Conservation (phyloP, 1,140 invertebrate species). For the Oscheius sp. region DNA sequence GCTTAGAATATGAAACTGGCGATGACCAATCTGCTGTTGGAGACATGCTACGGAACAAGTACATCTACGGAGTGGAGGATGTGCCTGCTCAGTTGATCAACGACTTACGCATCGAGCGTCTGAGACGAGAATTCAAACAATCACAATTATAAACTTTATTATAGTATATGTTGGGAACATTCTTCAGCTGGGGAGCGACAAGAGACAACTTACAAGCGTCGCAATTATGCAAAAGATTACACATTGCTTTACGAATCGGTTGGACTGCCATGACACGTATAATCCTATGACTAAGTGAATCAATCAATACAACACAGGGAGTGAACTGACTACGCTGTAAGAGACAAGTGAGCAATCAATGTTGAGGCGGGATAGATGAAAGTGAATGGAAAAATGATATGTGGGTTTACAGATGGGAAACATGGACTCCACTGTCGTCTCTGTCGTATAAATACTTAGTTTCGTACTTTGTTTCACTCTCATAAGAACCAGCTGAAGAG, state of each 20-base stretch:
- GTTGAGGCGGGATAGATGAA: neutral
- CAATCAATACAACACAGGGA: too few relatives aligned
- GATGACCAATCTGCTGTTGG: slow-evolving; percentile 24
- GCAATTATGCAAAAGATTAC: neutral
- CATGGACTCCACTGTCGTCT: neutral
- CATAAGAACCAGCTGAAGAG: neutral
- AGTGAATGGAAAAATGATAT: too few relatives aligned
- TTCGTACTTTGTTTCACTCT: too few relatives aligned
- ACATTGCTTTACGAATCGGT: too few relatives aligned
- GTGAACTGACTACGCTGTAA: too few relatives aligned
- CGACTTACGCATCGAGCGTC: slow-evolving; percentile 29
- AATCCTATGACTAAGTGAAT: neutral
- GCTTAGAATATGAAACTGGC: slow-evolving; percentile 19
- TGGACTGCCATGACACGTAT: neutral
- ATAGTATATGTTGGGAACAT: too few relatives aligned
- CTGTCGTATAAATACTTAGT: neutral
- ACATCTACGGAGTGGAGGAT: slow-evolving; percentile 38
- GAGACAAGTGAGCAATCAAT: too few relatives aligned
- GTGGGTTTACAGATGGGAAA: too few relatives aligned
- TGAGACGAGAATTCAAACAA: slow-evolving; percentile 34
- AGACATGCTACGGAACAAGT: slow-evolving; percentile 38
- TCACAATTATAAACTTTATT: slow-evolving; percentile 32
- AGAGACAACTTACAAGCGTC: too few relatives aligned
- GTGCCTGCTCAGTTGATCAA: slow-evolving; percentile 26
- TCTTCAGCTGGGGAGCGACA: too few relatives aligned